phyloP scores from a whole-genome alignment of 2,888 invertebrate species.

The Melanchra persicariae region DNA sequence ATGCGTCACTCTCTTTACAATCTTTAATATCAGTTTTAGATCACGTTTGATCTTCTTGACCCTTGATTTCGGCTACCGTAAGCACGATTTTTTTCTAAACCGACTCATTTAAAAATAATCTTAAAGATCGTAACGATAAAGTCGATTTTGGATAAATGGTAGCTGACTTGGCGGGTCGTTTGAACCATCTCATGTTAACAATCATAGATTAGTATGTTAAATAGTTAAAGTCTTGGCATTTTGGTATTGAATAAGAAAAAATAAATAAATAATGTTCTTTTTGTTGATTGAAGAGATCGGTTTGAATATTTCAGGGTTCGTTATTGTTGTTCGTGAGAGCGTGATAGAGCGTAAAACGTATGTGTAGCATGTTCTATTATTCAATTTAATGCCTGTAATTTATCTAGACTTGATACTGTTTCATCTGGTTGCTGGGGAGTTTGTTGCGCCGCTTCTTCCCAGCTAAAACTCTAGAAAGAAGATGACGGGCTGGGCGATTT shows the following conservation, averaged over 20 bases:
- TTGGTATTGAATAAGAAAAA: slow-evolving; percentile 70
- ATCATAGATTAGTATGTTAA: slow-evolving; percentile 87
- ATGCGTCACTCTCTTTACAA: slow-evolving; percentile 86
- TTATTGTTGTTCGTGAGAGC: slow-evolving; percentile 40
- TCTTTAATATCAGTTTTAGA: slow-evolving; percentile 89
- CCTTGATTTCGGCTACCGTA: slow-evolving; percentile 89
- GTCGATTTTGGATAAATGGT: slow-evolving; percentile 55
- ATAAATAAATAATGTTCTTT: slow-evolving; percentile 64
- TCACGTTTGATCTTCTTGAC: slow-evolving; percentile 89
- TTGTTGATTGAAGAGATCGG: slow-evolving; percentile 59
- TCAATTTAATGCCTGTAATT: neutral
- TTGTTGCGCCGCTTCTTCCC: too few relatives aligned
- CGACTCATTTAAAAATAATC: slow-evolving; percentile 66
- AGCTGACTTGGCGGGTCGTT: slow-evolving; percentile 72
- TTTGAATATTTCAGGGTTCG: slow-evolving; percentile 42
- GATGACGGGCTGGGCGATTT: too few relatives aligned
- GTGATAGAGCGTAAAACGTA: slow-evolving; percentile 24
- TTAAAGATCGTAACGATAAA: slow-evolving; percentile 63
- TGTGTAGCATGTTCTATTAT: slow-evolving; percentile 6
- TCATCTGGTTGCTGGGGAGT: too few relatives aligned
- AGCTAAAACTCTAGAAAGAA: too few relatives aligned
- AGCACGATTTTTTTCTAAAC: slow-evolving; percentile 81
- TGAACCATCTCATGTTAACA: slow-evolving; percentile 85
- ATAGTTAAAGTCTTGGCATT: slow-evolving; percentile 76
- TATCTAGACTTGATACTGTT: slow-evolving; percentile 9